Conservation (phyloP, 35 echinoderm and acorn worm genomes). For the Lytechinus variegatus region DNA sequence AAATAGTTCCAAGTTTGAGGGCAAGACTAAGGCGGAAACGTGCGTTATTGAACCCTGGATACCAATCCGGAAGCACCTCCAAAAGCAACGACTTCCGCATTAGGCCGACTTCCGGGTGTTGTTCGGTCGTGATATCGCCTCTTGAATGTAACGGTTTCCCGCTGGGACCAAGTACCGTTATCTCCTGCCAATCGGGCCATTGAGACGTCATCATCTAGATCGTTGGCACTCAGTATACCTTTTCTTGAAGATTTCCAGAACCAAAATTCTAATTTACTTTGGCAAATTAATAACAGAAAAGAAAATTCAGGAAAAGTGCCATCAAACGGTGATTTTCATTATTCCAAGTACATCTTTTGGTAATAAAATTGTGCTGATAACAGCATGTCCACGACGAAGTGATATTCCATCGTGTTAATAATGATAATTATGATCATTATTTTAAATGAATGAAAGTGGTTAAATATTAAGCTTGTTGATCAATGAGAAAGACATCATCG, state of each 20-base stretch:
- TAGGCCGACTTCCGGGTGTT: constrained; percentile 36
- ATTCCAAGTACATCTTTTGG: too few species aligned
- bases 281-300: too few species aligned
- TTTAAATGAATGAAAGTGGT: too few species aligned
- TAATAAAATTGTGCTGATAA: too few species aligned
- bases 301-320: too few species aligned
- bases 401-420: too few species aligned
- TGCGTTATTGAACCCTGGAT: constrained; percentile 42
- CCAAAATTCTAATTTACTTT: neutral
- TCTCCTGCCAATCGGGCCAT: neutral
- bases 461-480: too few species aligned
- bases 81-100: constrained; percentile 48
- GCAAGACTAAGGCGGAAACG: constrained; percentile 21
- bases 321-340: too few species aligned
- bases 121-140: neutral
- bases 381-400: too few species aligned
- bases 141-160: constrained; percentile 20
- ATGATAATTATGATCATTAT: too few species aligned
- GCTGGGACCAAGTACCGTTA: neutral
- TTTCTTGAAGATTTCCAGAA: neutral
- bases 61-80: constrained; percentile 14
- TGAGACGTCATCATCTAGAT: neutral
- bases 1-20: neutral
- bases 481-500: too few species aligned
- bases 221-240: neutral